A percentile compares a stretch with the other conserved stretches of the same genome.
Evolutionary conservation across 1,140 invertebrate genomes (phyloP).

Genomic region (Agraylea sexmaculata): DNA sequence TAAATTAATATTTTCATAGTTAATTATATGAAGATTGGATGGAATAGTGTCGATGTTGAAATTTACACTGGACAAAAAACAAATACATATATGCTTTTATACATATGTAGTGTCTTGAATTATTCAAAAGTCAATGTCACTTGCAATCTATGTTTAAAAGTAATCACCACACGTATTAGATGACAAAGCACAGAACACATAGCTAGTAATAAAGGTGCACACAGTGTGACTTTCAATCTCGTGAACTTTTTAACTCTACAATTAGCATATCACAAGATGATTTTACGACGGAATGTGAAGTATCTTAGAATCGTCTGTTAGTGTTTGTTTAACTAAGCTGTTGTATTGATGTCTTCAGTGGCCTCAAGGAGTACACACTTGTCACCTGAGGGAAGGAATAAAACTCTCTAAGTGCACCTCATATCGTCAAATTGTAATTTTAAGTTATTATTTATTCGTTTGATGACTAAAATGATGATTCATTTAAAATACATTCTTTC

Average conservation of each 20-base stretch:
- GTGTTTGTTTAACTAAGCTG: conserved; percentile 28
- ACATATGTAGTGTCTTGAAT: no score
- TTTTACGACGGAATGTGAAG: conserved; percentile 15
- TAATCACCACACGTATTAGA: conserved; percentile 20
- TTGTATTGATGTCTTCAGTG: conserved; percentile 46
- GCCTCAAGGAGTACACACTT: conserved; percentile 52
- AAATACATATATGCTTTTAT: no score
- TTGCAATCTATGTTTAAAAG: no score
- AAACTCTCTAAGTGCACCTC: conserved; percentile 39
- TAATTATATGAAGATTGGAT: conserved; percentile 16
- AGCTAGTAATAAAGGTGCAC: conserved; percentile 22
- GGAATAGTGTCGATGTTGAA: conserved; percentile 20
- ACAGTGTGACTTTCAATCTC: conserved; percentile 21
- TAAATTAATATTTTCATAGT: no score
- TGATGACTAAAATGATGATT: no score
- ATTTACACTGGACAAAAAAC: conserved; percentile 22
- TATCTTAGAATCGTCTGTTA: conserved; percentile 19
- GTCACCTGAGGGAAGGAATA: conserved; percentile 52
- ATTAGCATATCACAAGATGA: no score
- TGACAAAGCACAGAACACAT: conserved; percentile 21
- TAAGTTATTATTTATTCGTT: no score
- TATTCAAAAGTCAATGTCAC: no score
- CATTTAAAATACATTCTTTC: no score
- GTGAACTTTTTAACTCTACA: conserved; percentile 18
- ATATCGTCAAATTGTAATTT: no score